Percentiles rank a stretch among this genome's conserved stretches.
These are phyloP conservation scores for Liodrosophila aerea DNA, from an alignment of 2,888 invertebrate species.

Conservation along the genomic window DNA sequence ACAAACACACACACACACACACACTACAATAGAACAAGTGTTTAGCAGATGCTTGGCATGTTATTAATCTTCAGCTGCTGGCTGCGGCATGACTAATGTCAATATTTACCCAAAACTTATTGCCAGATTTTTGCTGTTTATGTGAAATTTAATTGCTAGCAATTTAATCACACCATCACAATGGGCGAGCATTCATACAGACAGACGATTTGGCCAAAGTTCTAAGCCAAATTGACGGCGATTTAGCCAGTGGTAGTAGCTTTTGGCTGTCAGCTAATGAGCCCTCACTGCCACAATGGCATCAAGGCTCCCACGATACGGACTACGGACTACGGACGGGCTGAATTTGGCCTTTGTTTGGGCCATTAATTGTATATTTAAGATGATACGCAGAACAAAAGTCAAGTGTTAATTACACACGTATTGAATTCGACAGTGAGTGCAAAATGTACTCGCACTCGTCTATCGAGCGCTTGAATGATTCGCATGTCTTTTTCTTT, in stretches of 20 bases:
- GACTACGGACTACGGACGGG: background rate
- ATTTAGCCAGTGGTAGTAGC: conserved; percentile 22
- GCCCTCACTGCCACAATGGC: conserved; percentile 39
- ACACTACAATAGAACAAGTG: conserved; percentile 17
- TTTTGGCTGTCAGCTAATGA: conserved; percentile 40
- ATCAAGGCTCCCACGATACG: conserved; percentile 58
- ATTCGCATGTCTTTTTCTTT: conserved; percentile 74
- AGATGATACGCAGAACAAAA: conserved; percentile 30
- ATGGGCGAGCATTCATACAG: conserved; percentile 45
- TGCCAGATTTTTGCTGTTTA: conserved; percentile 41
- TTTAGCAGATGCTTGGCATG: conserved; percentile 14
- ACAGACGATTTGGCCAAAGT: conserved; percentile 17
- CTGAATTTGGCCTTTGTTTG: conserved; percentile 35
- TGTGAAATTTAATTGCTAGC: conserved; percentile 72
- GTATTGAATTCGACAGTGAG: conserved; percentile 25
- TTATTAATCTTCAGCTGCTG: conserved; percentile 37
- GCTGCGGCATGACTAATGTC: conserved; percentile 70
- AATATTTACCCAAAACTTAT: conserved; percentile 60
- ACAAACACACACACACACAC: conserved; percentile 13
- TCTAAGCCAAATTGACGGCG: conserved; percentile 50
- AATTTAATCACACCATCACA: conserved; percentile 40
- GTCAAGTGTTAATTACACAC: conserved; percentile 42
- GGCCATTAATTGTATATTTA: conserved; percentile 30
- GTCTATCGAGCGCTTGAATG: conserved; percentile 62
- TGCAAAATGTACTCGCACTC: background rate